Percentiles rank a stretch among this genome's conserved stretches.
Evolutionary conservation across 2,888 invertebrate genomes (phyloP).

Genomic region (Julus scandinavius): DNA sequence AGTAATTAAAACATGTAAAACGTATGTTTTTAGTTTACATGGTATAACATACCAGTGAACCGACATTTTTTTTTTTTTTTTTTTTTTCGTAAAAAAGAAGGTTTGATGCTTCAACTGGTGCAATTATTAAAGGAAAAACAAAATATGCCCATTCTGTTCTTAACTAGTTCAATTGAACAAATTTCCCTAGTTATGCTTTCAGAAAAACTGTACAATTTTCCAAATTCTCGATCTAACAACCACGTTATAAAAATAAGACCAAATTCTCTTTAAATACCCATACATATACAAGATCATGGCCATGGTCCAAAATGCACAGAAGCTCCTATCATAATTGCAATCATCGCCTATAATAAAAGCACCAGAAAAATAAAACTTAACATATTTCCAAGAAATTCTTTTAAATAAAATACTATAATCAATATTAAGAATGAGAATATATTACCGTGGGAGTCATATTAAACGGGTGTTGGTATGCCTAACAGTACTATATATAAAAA

Average conservation of each 20-base stretch:
- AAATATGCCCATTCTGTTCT: neutral
- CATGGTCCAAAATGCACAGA: neutral
- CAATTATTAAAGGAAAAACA: constrained; percentile 7
- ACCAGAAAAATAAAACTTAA: constrained; percentile 33
- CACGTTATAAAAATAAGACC: neutral
- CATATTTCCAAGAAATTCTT: neutral
- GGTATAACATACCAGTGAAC: neutral
- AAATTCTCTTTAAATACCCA: neutral
- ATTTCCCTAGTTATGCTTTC: neutral
- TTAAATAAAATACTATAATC: neutral
- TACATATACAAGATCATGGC: neutral
- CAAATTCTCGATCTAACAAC: neutral
- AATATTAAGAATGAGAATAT: constrained; percentile 19
- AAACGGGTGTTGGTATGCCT: neutral
- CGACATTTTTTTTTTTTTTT: neutral
- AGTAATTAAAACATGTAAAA: neutral
- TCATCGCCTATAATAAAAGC: constrained; percentile 21
- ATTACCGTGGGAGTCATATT: neutral
- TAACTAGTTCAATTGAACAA: neutral
- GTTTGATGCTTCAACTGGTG: neutral
- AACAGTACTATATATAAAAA: constrained; percentile 9
- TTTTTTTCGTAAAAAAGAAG: neutral
- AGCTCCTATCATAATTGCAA: neutral
- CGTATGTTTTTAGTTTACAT: neutral
- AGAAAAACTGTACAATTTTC: neutral